Conservation (phyloP, 2,797 vertebrate species). For the Emydoidea blandingii region DNA sequence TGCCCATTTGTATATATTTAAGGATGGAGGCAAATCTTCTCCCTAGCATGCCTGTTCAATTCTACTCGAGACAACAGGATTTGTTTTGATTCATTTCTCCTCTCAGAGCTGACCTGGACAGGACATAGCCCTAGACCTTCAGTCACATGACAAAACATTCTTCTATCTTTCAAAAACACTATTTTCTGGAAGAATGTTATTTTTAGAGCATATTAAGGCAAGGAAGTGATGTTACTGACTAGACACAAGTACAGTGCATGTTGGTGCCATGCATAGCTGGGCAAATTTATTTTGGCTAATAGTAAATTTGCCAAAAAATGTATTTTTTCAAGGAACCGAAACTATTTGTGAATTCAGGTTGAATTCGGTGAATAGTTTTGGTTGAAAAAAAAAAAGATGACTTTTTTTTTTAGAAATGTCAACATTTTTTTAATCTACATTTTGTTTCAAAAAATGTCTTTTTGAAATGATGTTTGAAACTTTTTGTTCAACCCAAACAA, state of each 20-base stretch:
- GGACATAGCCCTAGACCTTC: neutral
- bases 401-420: no score
- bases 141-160: neutral
- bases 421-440: no score
- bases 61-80: neutral
- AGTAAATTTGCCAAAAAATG: neutral
- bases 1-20: neutral
- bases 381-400: no score
- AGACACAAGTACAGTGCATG: neutral
- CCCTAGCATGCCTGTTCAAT: neutral
- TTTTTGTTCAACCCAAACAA: no score
- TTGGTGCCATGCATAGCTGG: neutral
- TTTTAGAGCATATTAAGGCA: neutral
- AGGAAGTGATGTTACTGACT: neutral
- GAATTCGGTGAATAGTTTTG: no score
- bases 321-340: no score
- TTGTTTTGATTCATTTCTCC: neutral
- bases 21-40: neutral
- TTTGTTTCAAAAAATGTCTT: no score
- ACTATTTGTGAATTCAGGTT: no score
- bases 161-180: neutral
- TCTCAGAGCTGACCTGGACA: neutral
- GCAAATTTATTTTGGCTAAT: neutral
- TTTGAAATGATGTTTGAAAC: no score
- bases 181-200: neutral